Percentiles rank a stretch among this genome's conserved stretches.
Conservation (phyloP, 2,797 vertebrate genomes). For the Phaenicophaeus curvirostris region DNA sequence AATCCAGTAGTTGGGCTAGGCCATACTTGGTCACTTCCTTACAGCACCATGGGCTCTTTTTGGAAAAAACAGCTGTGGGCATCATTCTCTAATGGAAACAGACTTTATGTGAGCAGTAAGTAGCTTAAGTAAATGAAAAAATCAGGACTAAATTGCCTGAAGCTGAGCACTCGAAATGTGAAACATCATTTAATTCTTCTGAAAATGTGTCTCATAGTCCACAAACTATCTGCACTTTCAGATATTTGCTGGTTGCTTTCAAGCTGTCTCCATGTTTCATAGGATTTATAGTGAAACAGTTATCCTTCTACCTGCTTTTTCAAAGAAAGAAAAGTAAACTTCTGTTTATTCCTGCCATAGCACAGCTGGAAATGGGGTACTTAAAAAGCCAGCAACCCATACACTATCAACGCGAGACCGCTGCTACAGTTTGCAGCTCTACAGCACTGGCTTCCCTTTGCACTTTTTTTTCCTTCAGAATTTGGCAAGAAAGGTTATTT, state of each 20-base stretch:
- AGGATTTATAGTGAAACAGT: neutral
- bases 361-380: neutral
- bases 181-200: neutral
- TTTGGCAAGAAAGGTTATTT: slow-evolving; percentile 76
- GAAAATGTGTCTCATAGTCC: neutral
- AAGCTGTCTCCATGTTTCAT: neutral
- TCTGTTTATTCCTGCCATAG: neutral
- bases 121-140: neutral
- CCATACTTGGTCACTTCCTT: neutral
- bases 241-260: neutral
- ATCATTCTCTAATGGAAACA: neutral
- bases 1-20: neutral
- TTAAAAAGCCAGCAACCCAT: neutral
- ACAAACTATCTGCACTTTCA: neutral
- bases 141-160: neutral
- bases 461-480: slow-evolving; percentile 77
- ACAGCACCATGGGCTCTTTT: neutral
- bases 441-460: neutral
- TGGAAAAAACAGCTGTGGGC: neutral
- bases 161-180: neutral
- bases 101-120: neutral
- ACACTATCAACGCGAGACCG: neutral
- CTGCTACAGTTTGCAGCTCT: slow-evolving; percentile 47
- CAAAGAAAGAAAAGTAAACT: neutral
- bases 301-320: neutral